These are phyloP conservation scores for Todiramphus saurophagus DNA, from an alignment of 2,113 vertebrate genomes.

Conservation along the genomic window DNA sequence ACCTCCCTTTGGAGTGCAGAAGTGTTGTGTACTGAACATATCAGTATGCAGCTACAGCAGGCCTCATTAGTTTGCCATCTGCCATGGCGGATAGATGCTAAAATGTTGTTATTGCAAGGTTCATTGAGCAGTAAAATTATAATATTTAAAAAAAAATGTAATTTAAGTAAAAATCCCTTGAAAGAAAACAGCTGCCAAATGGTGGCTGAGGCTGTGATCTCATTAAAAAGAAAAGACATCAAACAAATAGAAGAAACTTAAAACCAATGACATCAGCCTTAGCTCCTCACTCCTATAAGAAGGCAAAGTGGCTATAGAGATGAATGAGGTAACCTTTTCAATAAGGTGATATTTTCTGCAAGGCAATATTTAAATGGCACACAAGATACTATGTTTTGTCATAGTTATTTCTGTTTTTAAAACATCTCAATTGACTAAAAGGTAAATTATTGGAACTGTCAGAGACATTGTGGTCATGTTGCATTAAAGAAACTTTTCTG, in stretches of 20 bases:
- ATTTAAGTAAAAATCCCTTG: conserved; percentile 65
- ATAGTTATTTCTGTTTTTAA: conserved; percentile 31
- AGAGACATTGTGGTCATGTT: conserved; percentile 2
- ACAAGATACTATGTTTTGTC: conserved; percentile 13
- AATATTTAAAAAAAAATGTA: conserved; percentile 58
- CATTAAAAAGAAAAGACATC: conserved; percentile 32
- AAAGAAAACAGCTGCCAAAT: conserved; percentile 63
- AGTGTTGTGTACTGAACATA: conserved; percentile 67
- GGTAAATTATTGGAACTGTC: conserved; percentile 29
- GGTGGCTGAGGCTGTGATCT: conserved; percentile 15
- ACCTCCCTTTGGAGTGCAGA: conserved; percentile 60
- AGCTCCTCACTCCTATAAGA: neutral
- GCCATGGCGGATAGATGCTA: conserved; percentile 78
- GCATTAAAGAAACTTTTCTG: conserved; percentile 33
- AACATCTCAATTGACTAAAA: conserved; percentile 1
- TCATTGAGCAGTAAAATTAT: conserved; percentile 86
- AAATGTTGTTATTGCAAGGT: conserved; percentile 83
- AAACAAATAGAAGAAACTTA: neutral
- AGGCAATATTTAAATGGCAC: conserved; percentile 35
- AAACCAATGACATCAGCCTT: neutral
- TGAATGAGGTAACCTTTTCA: conserved; percentile 31
- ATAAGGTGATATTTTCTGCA: neutral
- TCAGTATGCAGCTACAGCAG: conserved; percentile 78
- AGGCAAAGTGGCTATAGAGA: neutral
- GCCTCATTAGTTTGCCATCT: conserved; percentile 89